Evolutionary conservation across 2,888 invertebrate genomes (phyloP).

Genomic region (Argyresthia goedartella): DNA sequence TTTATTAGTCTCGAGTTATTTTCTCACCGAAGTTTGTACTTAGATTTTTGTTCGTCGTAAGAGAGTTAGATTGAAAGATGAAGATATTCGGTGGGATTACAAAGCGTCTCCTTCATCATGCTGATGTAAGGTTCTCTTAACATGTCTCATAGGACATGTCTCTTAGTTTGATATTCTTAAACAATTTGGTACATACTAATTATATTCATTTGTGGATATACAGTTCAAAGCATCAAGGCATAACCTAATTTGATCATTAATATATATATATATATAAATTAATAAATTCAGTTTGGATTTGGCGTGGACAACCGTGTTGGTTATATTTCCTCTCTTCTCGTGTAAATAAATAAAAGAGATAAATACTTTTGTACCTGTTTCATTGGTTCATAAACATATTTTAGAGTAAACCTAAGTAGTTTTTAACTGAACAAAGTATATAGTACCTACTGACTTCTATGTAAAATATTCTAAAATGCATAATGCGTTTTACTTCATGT

Average conservation of each 20-base stretch:
- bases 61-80: conserved; percentile 15
- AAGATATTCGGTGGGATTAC: too few species aligned
- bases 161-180: too few species aligned
- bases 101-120: too few species aligned
- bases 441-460: conserved; percentile 2
- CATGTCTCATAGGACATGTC: too few species aligned
- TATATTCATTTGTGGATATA: too few species aligned
- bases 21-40: conserved; percentile 23
- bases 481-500: background rate
- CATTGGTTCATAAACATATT: conserved; percentile 35
- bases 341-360: conserved; percentile 44
- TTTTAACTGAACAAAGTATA: conserved; percentile 5
- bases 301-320: background rate
- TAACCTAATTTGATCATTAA: too few species aligned
- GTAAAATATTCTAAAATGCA: background rate
- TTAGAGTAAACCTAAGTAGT: conserved; percentile 17
- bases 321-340: conserved; percentile 16
- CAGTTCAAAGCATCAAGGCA: conserved; percentile 11
- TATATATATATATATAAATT: too few species aligned
- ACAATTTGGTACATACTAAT: too few species aligned
- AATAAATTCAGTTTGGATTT: background rate
- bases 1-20: conserved; percentile 15
- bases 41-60: conserved; percentile 28
- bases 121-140: too few species aligned
- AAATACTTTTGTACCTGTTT: conserved; percentile 64